phyloP scores from a whole-genome alignment of 2,113 vertebrate genomes.

The Anguilla rostrata region DNA sequence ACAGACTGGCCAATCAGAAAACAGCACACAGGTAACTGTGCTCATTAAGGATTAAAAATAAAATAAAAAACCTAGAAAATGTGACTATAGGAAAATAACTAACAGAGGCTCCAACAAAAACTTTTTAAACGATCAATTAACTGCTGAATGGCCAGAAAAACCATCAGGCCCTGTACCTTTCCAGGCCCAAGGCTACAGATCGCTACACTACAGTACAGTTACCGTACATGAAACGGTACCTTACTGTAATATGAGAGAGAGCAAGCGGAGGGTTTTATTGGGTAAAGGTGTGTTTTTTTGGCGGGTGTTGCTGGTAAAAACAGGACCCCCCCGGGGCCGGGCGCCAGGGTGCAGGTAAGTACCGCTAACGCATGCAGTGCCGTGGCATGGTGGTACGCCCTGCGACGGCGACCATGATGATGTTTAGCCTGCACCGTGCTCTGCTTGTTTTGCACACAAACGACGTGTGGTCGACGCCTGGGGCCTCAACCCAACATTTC shows the following conservation, averaged over 20 bases:
- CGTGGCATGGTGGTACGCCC: neutral
- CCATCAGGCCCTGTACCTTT: no score
- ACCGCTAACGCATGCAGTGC: constrained; percentile 40
- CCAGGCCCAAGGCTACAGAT: neutral
- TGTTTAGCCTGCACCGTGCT: constrained; percentile 9
- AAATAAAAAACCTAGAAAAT: no score
- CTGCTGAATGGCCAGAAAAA: no score
- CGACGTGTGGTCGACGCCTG: neutral
- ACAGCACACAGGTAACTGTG: neutral
- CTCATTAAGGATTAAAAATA: no score
- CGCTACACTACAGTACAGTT: neutral
- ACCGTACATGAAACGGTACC: neutral
- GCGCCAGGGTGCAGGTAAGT: constrained; percentile 54
- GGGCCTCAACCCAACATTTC: neutral
- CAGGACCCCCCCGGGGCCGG: constrained; percentile 44
- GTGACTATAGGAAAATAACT: no score
- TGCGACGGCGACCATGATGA: neutral
- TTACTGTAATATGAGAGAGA: neutral
- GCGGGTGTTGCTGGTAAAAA: constrained; percentile 59
- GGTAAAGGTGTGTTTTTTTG: neutral
- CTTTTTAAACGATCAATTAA: no score
- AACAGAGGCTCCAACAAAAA: neutral
- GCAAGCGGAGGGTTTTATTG: neutral
- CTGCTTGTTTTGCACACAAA: constrained; percentile 6
- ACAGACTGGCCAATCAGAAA: constrained; percentile 18